Base-by-base conservation (phyloP, 2,888 invertebrate genomes). In the Lycaena phlaeas region DNA sequence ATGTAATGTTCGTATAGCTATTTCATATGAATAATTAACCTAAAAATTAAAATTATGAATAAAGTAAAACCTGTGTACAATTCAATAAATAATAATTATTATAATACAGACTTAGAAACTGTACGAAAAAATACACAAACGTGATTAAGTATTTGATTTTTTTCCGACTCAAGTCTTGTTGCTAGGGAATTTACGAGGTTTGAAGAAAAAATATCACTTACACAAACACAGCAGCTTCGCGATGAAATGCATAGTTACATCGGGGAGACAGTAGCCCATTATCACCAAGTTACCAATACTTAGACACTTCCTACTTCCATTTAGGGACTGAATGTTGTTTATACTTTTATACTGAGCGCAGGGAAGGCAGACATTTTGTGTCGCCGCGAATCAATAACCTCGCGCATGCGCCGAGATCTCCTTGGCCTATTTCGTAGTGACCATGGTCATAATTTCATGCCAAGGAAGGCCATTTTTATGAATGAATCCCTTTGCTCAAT, bases 281-380 rank as follows among this genome's bases (percentile, higher is more conserved):
- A n/a, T n/a, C n/a, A n/a, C n/a, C n/a, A n/a, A n/a, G n/a, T n/a
- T n/a, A n/a, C n/a, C n/a, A n/a, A n/a, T n/a, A n/a, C n/a, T n/a
- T 34, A 26, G 28, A 28, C 38, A 41, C 29, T 43, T 68, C 61
- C 65, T 62, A 57, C 50, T 57, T 56, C 52, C 53, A 64, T 59
- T 62, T 55, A 52, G 52, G 51, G 51, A 46, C 59, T 61, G 50
- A 61, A 62, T 67, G 54, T 65, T 62, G 70, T 69, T 69, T 66
- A 52, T 67, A 64, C 62, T 50, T 69, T 74, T 70, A 73, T 68
- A 70, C 74, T 61, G 64, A 70, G 65, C 62, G 54, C 52, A 56
- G 56, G 58, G 59, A 53, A 56, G 64, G 64, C 62, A 54, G 75
- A 69, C 82, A 82, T 81, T 52, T 78, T 77, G 78, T 82, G 82